Percentiles rank a stretch among this genome's conserved stretches.
phyloP scores from a whole-genome alignment of 2,797 vertebrate genomes.

The Melanotaenia trifasciata region DNA sequence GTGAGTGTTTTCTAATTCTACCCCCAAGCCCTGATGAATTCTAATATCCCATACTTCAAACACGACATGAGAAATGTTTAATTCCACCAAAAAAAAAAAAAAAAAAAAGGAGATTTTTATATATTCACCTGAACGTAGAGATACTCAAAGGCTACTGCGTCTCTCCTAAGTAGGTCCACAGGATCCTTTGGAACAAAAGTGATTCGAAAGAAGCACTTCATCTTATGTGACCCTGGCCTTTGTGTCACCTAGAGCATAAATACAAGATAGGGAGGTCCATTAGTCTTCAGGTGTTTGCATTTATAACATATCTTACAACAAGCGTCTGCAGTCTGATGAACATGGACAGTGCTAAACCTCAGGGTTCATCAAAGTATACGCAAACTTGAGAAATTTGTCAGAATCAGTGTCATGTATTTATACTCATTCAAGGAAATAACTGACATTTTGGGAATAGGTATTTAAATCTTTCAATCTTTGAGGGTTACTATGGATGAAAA shows the following conservation, averaged over 20 bases:
- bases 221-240: slow-evolving; percentile 95
- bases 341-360: not conserved
- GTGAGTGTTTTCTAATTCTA: not conserved
- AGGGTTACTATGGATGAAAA: not conserved
- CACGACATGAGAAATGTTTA: not conserved
- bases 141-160: slow-evolving; percentile 97
- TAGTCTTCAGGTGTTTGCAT: slow-evolving; percentile 5
- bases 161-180: slow-evolving; percentile 94
- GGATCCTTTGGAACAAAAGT: slow-evolving; percentile 99
- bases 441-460: not conserved
- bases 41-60: not conserved
- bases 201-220: slow-evolving; percentile 98
- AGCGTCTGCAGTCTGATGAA: not conserved
- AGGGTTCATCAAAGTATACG: not conserved
- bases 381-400: not conserved
- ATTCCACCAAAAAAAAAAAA: not conserved
- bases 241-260: slow-evolving; percentile 90
- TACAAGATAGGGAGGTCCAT: slow-evolving; percentile 29
- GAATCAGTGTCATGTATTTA: not conserved
- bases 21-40: not conserved
- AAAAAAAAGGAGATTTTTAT: not conserved
- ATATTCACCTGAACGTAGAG: slow-evolving; percentile 96
- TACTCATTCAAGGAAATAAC: not conserved
- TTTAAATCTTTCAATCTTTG: slow-evolving; percentile 1
- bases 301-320: not conserved